Conservation (phyloP, 2,888 invertebrate species). For the Nycteola revayana region DNA sequence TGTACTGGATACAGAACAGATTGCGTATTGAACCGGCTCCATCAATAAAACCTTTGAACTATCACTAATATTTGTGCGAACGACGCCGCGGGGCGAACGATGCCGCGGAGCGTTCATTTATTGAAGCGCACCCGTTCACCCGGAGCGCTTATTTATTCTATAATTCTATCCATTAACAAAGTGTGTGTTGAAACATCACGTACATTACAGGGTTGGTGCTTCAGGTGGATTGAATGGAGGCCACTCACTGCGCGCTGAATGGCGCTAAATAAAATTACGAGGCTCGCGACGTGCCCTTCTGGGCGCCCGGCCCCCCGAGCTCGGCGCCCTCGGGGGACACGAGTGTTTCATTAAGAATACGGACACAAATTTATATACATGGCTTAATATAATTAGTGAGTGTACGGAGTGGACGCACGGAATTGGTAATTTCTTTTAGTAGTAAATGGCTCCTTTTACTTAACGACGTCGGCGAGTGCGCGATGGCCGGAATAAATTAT, state of each 20-base stretch:
- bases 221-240: slow-evolving; percentile 5
- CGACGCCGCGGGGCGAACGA: too few species aligned
- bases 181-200: slow-evolving; percentile 1
- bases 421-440: slow-evolving; percentile 14
- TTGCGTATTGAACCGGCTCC: too few species aligned
- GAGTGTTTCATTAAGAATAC: slow-evolving; percentile 21
- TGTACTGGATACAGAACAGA: too few species aligned
- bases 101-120: too few species aligned
- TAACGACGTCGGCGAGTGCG: slow-evolving; percentile 3
- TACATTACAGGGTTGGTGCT: slow-evolving; percentile 9
- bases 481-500: slow-evolving; percentile 8
- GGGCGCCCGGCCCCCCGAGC: neutral
- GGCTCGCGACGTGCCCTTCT: neutral
- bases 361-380: slow-evolving; percentile 14
- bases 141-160: neutral
- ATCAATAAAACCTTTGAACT: too few species aligned
- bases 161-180: slow-evolving; percentile 13
- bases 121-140: neutral
- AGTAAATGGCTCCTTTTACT: slow-evolving; percentile 16
- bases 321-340: neutral
- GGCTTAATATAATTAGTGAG: slow-evolving; percentile 14
- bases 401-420: slow-evolving; percentile 7
- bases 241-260: slow-evolving; percentile 5
- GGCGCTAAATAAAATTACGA: slow-evolving; percentile 13
- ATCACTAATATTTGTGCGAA: too few species aligned